Percentiles rank a stretch among this genome's conserved stretches.
Evolutionary conservation across 2,113 vertebrate species (phyloP).

Genomic region (Anarhynchus alexandrinus): DNA sequence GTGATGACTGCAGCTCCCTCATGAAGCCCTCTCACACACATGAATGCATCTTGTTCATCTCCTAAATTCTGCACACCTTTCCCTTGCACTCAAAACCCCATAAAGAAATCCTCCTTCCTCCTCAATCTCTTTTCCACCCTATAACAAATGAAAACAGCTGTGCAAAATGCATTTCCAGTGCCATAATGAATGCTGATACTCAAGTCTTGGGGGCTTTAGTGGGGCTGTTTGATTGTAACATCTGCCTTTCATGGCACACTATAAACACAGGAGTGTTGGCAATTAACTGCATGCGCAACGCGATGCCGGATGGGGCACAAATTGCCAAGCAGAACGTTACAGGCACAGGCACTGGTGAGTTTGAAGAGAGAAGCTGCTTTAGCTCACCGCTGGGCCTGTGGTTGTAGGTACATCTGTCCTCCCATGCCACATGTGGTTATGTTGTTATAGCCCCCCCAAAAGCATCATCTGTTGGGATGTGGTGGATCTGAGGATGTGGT

Average conservation of each 20-base stretch:
- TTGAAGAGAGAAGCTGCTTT: neutral
- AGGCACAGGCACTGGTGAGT: neutral
- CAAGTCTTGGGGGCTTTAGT: neutral
- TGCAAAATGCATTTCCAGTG: neutral
- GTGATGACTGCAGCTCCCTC: neutral
- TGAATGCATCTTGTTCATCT: fast-evolving
- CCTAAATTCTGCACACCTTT: neutral
- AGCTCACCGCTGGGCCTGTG: neutral
- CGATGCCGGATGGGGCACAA: neutral
- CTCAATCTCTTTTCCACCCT: neutral
- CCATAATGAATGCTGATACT: neutral
- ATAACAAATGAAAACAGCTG: neutral
- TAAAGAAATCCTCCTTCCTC: neutral
- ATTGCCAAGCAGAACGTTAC: neutral
- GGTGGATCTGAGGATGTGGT: neutral
- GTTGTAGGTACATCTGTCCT: neutral
- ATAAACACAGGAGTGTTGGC: neutral
- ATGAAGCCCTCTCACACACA: neutral
- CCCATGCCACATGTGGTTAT: neutral
- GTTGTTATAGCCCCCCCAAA: neutral
- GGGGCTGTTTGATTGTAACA: neutral
- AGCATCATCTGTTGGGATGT: neutral
- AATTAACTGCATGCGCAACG: fast-evolving
- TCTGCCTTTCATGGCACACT: neutral
- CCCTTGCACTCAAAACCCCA: neutral